Evolutionary conservation across 37 sponge, comb jelly and placozoan genomes (phyloP).

Genomic region (Chondrilla cf. caribensis): DNA sequence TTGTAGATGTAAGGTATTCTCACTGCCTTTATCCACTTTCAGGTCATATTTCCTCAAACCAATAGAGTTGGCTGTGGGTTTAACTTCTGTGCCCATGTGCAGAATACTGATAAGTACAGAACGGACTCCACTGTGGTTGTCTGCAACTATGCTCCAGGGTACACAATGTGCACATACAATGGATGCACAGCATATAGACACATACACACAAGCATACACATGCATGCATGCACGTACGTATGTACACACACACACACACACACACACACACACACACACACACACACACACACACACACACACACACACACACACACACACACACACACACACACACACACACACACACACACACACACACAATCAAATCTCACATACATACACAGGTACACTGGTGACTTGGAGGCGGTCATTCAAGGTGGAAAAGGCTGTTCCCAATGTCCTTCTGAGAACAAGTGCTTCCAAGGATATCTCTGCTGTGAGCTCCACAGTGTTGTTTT

Average conservation of each 20-base stretch:
- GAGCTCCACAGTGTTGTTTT: no score
- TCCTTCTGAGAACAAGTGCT: not conserved
- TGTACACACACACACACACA: conserved; percentile 8
- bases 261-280: not conserved
- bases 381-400: not conserved
- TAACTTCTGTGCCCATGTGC: not conserved
- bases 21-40: no score
- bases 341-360: no score
- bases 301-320: no score
- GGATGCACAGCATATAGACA: no score
- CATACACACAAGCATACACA: no score
- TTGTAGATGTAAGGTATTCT: no score
- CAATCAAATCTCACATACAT: not conserved
- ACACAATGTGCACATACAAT: no score
- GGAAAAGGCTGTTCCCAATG: not conserved
- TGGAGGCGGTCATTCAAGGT: not conserved
- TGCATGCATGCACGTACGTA: not conserved
- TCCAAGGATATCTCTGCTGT: conserved; percentile 19
- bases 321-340: no score
- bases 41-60: conserved; percentile 7
- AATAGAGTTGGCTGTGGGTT: conserved; percentile 24
- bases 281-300: no score
- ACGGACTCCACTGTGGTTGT: not conserved
- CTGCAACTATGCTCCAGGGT: conserved; percentile 43
- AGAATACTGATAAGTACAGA: conserved; percentile 5